Conservation (phyloP, 2,888 invertebrate genomes). For the Psylliodes chrysocephalus region DNA sequence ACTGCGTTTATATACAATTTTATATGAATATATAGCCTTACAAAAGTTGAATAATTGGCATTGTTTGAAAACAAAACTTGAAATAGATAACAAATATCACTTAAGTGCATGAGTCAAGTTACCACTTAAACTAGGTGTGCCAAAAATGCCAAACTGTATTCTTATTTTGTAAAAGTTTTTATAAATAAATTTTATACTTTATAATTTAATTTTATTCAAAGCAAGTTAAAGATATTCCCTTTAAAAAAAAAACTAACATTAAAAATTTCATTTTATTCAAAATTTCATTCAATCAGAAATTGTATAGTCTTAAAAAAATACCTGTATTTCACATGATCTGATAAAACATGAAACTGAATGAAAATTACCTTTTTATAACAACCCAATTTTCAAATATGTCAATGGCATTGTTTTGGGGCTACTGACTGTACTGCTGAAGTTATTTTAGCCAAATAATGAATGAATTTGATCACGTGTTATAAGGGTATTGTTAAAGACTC, state of each 20-base stretch:
- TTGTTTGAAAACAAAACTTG: neutral
- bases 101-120: slow-evolving; percentile 26
- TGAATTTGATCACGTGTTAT: too few relatives aligned
- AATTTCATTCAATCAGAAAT: too few relatives aligned
- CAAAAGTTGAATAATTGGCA: slow-evolving; percentile 11
- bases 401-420: too few relatives aligned
- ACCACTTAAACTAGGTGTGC: slow-evolving; percentile 27
- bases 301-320: too few relatives aligned
- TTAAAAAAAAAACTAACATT: neutral
- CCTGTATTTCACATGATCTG: too few relatives aligned
- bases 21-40: slow-evolving; percentile 19
- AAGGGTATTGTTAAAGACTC: too few relatives aligned
- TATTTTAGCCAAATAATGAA: too few relatives aligned
- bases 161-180: slow-evolving; percentile 37
- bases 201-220: slow-evolving; percentile 35
- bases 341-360: too few relatives aligned
- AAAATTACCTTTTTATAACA: too few relatives aligned
- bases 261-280: too few relatives aligned
- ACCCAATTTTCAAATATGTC: too few relatives aligned
- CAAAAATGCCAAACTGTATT: slow-evolving; percentile 34
- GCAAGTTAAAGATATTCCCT: slow-evolving; percentile 8
- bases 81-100: slow-evolving; percentile 4
- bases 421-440: too few relatives aligned
- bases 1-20: slow-evolving; percentile 13
- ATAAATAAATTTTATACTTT: slow-evolving; percentile 38